phyloP scores from a whole-genome alignment of 2,888 invertebrate genomes.

The Biston stratarius region DNA sequence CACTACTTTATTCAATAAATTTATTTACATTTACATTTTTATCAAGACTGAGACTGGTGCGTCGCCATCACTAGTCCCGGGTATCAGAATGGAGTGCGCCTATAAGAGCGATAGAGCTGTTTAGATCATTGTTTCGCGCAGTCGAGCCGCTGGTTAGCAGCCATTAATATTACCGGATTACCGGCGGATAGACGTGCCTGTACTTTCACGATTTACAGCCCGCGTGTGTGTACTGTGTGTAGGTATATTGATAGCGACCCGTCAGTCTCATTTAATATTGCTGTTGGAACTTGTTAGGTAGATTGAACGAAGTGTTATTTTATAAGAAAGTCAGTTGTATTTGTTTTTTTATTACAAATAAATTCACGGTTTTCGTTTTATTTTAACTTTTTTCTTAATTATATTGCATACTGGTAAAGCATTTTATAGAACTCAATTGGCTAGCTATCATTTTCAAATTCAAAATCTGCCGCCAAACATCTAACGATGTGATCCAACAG shows the following conservation, averaged over 20 bases:
- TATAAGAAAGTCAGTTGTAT: background rate
- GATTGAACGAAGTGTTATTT: background rate
- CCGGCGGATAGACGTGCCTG: constrained; percentile 8
- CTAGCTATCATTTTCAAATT: no score
- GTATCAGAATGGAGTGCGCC: constrained; percentile 23
- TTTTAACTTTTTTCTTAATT: no score
- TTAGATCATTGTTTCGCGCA: constrained; percentile 28
- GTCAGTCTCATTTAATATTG: constrained; percentile 3
- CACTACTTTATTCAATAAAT: no score
- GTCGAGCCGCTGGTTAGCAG: constrained; percentile 23
- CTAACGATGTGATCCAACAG: no score
- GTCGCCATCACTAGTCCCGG: constrained; percentile 9
- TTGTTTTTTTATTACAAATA: no score
- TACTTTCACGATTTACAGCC: constrained; percentile 24
- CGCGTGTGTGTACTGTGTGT: background rate
- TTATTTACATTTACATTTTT: background rate
- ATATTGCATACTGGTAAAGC: no score
- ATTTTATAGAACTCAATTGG: no score
- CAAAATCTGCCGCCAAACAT: no score
- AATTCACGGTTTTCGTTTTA: no score
- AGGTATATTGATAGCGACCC: constrained; percentile 5
- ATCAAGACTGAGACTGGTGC: constrained; percentile 7
- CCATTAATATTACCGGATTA: constrained; percentile 36
- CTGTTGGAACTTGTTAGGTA: background rate
- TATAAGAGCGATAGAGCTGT: constrained; percentile 31